phyloP scores from a whole-genome alignment of 92 coral and sea anemone genomes.

The Porites rus region DNA sequence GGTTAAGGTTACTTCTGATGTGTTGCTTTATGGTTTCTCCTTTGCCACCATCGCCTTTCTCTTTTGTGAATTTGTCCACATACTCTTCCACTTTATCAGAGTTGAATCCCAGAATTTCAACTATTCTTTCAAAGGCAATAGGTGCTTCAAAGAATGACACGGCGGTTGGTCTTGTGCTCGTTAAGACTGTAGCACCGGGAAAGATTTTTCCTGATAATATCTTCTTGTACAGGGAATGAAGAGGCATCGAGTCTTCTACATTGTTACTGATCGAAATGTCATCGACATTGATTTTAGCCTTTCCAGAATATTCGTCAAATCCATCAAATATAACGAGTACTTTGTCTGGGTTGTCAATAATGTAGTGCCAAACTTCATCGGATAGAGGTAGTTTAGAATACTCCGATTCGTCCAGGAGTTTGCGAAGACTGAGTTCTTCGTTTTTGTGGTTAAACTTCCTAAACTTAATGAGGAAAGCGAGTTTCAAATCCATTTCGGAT shows the following conservation, averaged over 20 bases:
- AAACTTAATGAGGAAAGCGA: slow-evolving; percentile 16
- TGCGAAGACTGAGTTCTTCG: background rate
- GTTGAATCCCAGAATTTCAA: slow-evolving; percentile 6
- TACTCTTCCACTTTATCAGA: background rate
- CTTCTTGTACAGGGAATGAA: background rate
- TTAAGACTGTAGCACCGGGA: too few species aligned
- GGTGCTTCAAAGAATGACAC: background rate
- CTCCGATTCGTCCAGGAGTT: slow-evolving; percentile 6
- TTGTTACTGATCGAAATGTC: background rate
- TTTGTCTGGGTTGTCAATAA: too few species aligned
- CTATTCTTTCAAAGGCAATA: background rate
- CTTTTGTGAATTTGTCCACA: background rate
- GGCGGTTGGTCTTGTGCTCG: too few species aligned
- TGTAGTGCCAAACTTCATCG: slow-evolving; percentile 5
- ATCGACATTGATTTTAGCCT: background rate
- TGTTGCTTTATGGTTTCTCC: slow-evolving; percentile 5
- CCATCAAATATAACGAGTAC: slow-evolving; percentile 39
- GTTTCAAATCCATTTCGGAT: background rate
- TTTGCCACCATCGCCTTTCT: background rate
- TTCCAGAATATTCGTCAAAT: slow-evolving; percentile 32
- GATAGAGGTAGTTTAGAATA: background rate
- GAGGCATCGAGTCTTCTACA: slow-evolving; percentile 4
- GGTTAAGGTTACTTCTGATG: background rate
- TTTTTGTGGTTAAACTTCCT: slow-evolving; percentile 2
- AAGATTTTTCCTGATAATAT: background rate